Conservation (phyloP, 1,140 invertebrate genomes). For the Meloidogyne floridensis region DNA sequence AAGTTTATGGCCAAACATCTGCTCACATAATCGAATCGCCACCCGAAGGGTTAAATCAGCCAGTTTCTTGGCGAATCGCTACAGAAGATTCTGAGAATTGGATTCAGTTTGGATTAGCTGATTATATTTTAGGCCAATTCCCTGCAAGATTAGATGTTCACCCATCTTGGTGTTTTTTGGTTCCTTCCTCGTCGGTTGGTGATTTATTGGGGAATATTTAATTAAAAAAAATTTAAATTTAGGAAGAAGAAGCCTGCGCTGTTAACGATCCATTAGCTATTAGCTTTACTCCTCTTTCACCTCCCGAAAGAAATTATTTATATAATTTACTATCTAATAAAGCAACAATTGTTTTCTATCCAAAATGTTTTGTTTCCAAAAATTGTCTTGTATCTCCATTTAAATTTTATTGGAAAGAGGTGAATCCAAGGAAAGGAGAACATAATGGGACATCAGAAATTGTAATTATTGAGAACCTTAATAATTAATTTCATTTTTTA, state of each 20-base stretch:
- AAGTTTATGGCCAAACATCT: conserved; percentile 38
- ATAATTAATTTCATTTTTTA: neutral
- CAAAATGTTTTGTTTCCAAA: too few relatives aligned
- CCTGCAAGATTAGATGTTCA: neutral
- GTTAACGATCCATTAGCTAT: conserved; percentile 1
- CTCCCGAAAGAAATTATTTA: conserved; percentile 18
- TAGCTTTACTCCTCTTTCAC: neutral
- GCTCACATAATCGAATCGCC: conserved; percentile 36
- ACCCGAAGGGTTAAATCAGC: neutral
- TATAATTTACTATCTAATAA: conserved; percentile 25
- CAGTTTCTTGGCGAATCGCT: conserved; percentile 25
- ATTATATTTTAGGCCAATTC: conserved; percentile 16
- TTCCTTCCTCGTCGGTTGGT: neutral
- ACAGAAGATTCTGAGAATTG: conserved; percentile 26
- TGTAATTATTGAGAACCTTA: neutral
- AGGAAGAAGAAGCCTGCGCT: neutral
- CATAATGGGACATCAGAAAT: conserved; percentile 11
- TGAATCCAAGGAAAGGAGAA: conserved; percentile 18
- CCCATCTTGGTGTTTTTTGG: conserved; percentile 18
- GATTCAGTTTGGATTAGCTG: conserved; percentile 33
- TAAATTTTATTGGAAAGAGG: conserved; percentile 36
- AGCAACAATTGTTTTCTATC: conserved; percentile 33
- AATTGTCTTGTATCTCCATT: conserved; percentile 2
- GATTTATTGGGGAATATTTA: neutral
- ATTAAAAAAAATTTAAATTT: neutral